phyloP scores from a whole-genome alignment of 1,140 invertebrate genomes.

The Drosophila albomicans region DNA sequence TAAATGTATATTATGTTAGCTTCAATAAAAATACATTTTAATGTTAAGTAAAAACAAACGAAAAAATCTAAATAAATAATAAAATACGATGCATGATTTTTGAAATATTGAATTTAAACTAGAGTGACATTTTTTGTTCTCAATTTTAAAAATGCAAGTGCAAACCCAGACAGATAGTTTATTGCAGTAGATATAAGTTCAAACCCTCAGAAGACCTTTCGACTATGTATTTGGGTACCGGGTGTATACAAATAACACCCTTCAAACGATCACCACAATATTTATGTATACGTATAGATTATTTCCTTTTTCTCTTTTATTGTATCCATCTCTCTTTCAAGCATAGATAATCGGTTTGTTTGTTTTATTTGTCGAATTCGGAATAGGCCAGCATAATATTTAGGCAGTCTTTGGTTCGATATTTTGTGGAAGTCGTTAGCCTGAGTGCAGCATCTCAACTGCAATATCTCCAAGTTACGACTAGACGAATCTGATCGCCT shows the following conservation, averaged over 20 bases:
- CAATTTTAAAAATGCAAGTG: no score
- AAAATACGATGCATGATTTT: no score
- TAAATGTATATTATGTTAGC: no score
- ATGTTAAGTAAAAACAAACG: no score
- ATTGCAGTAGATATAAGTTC: no score
- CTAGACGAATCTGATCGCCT: slow-evolving; percentile 33
- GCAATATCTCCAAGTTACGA: background rate
- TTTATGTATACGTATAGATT: background rate
- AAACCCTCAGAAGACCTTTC: background rate
- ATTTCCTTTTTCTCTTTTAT: background rate
- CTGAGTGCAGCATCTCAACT: background rate
- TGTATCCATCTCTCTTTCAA: background rate
- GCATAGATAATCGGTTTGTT: slow-evolving; percentile 37
- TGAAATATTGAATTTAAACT: no score
- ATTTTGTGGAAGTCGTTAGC: background rate
- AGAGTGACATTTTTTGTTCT: no score
- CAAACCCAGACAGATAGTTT: no score
- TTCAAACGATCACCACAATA: background rate
- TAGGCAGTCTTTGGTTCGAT: background rate
- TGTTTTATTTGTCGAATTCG: slow-evolving; percentile 47
- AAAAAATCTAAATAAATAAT: no score
- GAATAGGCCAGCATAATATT: slow-evolving; percentile 43
- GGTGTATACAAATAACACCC: background rate
- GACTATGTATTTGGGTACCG: background rate
- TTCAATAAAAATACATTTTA: no score